Evolutionary conservation across 2,888 invertebrate species (phyloP), one percentile per base, ranked within the genome.

Genomic region (Pseudeuparius sepicola): DNA sequence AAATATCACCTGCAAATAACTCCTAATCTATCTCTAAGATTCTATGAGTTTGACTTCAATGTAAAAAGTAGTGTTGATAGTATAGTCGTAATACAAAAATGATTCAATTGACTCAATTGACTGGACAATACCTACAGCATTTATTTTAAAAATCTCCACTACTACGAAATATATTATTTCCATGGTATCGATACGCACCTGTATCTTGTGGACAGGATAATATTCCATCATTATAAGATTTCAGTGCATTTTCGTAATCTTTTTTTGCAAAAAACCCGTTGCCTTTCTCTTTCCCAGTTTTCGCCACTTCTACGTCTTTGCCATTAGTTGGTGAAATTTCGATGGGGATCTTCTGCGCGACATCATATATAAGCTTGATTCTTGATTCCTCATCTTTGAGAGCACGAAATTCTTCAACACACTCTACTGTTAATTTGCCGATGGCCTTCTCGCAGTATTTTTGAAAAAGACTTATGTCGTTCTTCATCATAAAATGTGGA

Each of bases 251-350:
- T 16, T 60, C 54, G 68, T 76, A 83, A 45, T 82, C 72, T 33
- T 77, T 78, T 47, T 70, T 71, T 45, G 75, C 76, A 49, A 86
- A 88, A 4, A 72, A 73, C 40, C 67, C 65, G 52, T 85, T 87
- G 3, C 85, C 88, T 38, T 70, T 68, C 46, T 75, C 69, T 60
- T 87, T 86, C 18, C 74, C 60, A 40, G 66, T 62, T n/a, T 70
- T 63, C 5, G 84, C 76, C 50, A 66, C 66, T 36, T 69, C 64
- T 4, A 66, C 54, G 55, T 69, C 67, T 59, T 85, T 79, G 39
- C 61, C 61, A 36, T 38, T 47, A 6, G 37, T 33, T 27, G 43
- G 31, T 4, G 27, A 14, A 14, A 39, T 15, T 20, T 52, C 52
- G 14, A 61, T 47, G 12, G 57, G 51, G 33, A 60, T 54, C 16